Conservation (phyloP, 2,797 vertebrate genomes). For the Hozukius guyotensis region DNA sequence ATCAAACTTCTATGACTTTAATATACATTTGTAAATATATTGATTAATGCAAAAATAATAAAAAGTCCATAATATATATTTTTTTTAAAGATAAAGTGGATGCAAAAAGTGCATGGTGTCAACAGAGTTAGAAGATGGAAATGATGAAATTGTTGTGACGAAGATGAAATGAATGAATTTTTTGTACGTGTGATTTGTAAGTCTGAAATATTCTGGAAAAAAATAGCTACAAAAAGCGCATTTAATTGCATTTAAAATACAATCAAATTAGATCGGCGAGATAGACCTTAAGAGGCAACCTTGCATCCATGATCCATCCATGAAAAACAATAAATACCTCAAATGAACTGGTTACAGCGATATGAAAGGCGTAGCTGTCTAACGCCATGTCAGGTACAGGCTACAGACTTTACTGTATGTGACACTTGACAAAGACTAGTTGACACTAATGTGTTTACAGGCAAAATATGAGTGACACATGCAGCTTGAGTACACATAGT, state of each 20-base stretch:
- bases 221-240: no score
- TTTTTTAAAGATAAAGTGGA: no score
- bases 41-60: neutral
- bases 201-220: no score
- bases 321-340: neutral
- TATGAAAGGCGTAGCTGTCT: neutral
- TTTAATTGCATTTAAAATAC: no score
- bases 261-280: fast-evolving
- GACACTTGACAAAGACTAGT: neutral
- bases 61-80: neutral
- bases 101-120: neutral
- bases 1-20: neutral
- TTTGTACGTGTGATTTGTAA: no score
- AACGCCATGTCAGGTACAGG: no score
- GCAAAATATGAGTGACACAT: conserved; percentile 7
- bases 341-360: neutral
- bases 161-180: no score
- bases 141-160: no score
- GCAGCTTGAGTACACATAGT: conserved; percentile 3
- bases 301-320: neutral
- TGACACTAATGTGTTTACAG: conserved; percentile 29
- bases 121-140: neutral
- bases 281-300: neutral
- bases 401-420: neutral
- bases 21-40: neutral